Conservation (phyloP, 2,113 vertebrate genomes). For the Myotis yumanensis region DNA sequence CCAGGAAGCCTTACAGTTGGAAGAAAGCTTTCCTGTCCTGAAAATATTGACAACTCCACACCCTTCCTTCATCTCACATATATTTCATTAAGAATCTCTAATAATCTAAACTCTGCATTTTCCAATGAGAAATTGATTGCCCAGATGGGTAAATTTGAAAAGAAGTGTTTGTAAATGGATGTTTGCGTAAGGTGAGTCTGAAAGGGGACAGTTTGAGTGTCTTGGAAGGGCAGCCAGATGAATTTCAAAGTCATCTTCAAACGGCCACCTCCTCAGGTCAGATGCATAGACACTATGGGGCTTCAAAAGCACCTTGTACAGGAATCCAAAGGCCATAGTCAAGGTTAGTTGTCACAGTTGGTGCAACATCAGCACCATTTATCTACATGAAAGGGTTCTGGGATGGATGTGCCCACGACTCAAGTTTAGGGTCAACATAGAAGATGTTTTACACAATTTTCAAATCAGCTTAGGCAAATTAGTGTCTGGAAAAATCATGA, state of each 20-base stretch:
- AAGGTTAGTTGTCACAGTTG: neutral
- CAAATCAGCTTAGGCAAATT: conserved; percentile 29
- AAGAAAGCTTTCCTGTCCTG: neutral
- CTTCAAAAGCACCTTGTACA: neutral
- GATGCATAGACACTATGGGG: neutral
- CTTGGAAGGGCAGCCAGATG: neutral
- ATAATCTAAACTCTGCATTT: neutral
- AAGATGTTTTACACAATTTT: conserved; percentile 38
- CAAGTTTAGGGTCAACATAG: neutral
- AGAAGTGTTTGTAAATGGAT: neutral
- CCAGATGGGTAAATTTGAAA: neutral
- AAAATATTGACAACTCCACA: neutral
- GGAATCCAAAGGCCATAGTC: neutral
- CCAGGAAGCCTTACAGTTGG: neutral
- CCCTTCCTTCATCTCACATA: neutral
- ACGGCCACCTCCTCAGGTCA: neutral
- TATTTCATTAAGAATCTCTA: neutral
- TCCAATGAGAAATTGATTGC: neutral
- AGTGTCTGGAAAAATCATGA: neutral
- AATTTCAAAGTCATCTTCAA: conserved; percentile 51
- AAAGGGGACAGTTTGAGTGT: neutral
- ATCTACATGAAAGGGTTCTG: neutral
- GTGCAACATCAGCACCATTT: neutral
- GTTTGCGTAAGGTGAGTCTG: neutral
- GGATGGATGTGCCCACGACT: neutral